phyloP scores from a whole-genome alignment of 2,113 vertebrate genomes.

The Martes martes region DNA sequence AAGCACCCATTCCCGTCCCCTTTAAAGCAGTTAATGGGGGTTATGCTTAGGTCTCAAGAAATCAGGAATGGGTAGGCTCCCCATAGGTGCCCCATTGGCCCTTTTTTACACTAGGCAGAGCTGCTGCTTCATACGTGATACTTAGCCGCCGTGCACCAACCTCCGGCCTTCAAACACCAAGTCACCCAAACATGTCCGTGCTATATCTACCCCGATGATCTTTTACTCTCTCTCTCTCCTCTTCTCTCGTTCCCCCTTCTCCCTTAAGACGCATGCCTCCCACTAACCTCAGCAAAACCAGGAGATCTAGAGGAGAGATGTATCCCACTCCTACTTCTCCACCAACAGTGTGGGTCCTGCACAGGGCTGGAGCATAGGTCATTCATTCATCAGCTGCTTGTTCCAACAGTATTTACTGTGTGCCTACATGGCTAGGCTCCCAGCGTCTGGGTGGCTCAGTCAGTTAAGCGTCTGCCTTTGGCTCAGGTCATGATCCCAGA shows the following conservation, averaged over 20 bases:
- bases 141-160: neutral
- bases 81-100: too few species aligned
- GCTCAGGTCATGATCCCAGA: neutral
- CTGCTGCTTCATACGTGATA: rapidly evolving
- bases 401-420: neutral
- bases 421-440: neutral
- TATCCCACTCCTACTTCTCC: neutral
- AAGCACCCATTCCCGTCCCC: neutral
- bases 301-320: neutral
- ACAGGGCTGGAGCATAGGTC: neutral
- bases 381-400: neutral
- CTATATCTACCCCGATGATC: neutral
- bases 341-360: neutral
- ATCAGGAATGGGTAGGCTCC: neutral
- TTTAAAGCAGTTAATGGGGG: neutral
- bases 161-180: neutral
- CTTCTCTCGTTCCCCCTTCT: neutral
- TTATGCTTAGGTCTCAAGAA: neutral
- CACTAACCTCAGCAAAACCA: neutral
- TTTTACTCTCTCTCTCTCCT: neutral
- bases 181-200: neutral
- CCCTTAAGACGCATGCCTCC: neutral
- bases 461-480: neutral
- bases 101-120: neutral
- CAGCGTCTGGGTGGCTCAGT: neutral